Conservation (phyloP, 2,797 vertebrate genomes). For the Paratrypauchen microcephalus region DNA sequence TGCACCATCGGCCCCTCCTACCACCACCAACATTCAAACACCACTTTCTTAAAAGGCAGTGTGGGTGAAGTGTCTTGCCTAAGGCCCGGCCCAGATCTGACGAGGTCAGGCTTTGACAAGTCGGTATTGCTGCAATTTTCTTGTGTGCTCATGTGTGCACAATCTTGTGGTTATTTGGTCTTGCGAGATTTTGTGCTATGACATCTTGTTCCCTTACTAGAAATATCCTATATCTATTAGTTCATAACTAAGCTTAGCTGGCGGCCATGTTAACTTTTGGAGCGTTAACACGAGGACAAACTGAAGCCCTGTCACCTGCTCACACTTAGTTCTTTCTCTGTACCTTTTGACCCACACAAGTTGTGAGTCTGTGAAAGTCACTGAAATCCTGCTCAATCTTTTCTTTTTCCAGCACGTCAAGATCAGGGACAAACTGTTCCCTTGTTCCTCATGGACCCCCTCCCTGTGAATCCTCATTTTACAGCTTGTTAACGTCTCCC, state of each 20-base stretch:
- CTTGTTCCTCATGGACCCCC: neutral
- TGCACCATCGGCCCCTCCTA: no score
- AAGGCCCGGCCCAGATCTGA: no score
- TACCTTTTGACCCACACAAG: neutral
- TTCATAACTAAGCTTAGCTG: neutral
- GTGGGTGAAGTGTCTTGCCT: no score
- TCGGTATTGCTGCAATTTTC: no score
- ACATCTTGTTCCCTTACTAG: no score
- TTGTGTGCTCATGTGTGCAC: no score
- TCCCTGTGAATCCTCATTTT: neutral
- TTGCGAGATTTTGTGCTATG: no score
- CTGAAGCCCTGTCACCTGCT: neutral
- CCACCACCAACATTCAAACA: no score
- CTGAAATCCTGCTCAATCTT: neutral
- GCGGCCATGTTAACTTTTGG: neutral
- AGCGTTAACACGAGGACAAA: neutral
- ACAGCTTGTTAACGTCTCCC: neutral
- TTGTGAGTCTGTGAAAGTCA: neutral
- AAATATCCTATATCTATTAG: neutral
- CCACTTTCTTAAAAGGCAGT: no score
- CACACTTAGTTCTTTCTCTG: neutral
- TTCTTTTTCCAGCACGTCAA: neutral
- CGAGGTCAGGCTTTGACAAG: no score
- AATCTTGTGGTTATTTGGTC: no score
- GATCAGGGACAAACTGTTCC: slow-evolving; percentile 10